Evolutionary conservation across 2,888 invertebrate species (phyloP).

Genomic region (Rhagonycha lutea): DNA sequence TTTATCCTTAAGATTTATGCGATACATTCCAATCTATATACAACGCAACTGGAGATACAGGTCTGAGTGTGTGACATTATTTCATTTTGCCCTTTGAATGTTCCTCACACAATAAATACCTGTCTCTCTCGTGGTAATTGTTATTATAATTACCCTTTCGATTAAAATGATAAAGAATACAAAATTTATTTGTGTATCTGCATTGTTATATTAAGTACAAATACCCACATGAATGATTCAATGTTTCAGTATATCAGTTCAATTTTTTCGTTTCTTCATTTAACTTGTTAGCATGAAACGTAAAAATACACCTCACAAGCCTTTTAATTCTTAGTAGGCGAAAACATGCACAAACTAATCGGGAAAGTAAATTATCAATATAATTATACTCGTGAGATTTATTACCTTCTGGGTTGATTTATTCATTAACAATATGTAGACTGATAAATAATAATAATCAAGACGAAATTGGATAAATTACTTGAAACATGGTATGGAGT

Average conservation of each 20-base stretch:
- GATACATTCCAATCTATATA: constrained; percentile 33
- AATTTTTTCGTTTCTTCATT: not conserved
- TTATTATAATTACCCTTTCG: not conserved
- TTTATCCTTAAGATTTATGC: constrained; percentile 31
- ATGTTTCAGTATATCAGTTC: not conserved
- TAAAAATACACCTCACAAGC: not conserved
- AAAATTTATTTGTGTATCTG: not conserved
- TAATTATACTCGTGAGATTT: not conserved
- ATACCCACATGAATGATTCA: not conserved
- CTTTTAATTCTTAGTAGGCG: not conserved
- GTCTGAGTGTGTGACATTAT: constrained; percentile 23
- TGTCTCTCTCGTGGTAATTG: constrained; percentile 21
- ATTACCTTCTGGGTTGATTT: not conserved
- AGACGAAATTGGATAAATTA: not conserved
- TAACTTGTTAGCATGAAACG: not conserved
- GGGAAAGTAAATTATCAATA: not conserved
- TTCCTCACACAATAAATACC: constrained; percentile 16
- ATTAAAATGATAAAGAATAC: not conserved
- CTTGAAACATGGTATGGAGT: not conserved
- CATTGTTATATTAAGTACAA: not conserved
- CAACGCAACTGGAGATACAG: constrained; percentile 31
- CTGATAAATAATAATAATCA: not conserved
- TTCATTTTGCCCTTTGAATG: constrained; percentile 16
- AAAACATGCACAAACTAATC: not conserved
- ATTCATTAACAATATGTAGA: not conserved